Base-by-base conservation (phyloP, 2,113 vertebrate genomes). In the Pontoporia blainvillei region DNA sequence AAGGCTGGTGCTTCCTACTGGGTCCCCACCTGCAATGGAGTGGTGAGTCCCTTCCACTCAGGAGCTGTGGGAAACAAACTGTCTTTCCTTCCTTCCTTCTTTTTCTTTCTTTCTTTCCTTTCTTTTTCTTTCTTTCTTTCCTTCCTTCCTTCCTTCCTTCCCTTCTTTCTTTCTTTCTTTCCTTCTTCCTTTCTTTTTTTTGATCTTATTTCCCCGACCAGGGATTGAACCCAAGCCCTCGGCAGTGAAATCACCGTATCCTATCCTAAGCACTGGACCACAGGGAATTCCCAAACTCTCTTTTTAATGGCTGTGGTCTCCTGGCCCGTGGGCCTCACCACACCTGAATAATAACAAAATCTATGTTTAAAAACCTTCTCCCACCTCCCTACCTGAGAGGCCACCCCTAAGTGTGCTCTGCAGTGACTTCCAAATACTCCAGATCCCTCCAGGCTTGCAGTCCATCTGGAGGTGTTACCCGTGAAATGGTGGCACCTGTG, bases 11-110 rank as follows among this genome's bases (percentile, higher is more conserved):
- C 62, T 34, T 4, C 49, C 49, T 23, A 1, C 9, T 11, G 21
- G 11, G n/a, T 41, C 41, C 0, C 61, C 46, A 1, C 1, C 52
- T 34, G 17, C 31, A 34, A 7, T 25, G 2, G 11, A 13, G 6
- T 44, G 39, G 20, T 12, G 44, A 34, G 14, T 13, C 21, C 64
- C 49, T 31, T 27, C 64, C 62, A 29, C 44, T 36, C 52, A 11
- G 34, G n/a, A 54, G 52, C 62, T 85, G 29, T 49, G 21, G 49
- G 44, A 41, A 3, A 3, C 52, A 59, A 41, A 41, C 2, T 27
- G 7, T 81, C 76, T 59, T 59, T 39, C 27, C 49, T 29, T 46
- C 18, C 34, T 67, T 18, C 14, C 23, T 72, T n/a, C n/a, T 5
- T 15, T 52, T 54, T 6, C 52, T 54, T 54, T 6, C 20, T 21